These are phyloP conservation scores for Acanthosepion esculentum DNA, from an alignment of 2,888 invertebrate species.

Conservation along the genomic window DNA sequence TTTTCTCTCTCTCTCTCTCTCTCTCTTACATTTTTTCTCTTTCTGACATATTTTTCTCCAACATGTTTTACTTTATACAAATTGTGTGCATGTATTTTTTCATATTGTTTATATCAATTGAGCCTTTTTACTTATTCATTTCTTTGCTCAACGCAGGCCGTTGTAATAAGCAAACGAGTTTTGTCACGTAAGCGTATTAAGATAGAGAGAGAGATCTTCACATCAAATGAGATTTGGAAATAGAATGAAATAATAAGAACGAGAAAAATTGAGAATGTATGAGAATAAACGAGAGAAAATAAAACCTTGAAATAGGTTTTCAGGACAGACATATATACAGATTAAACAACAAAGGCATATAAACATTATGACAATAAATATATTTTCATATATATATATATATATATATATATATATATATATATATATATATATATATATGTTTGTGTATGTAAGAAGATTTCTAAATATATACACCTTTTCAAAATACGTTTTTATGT, in stretches of 20 bases:
- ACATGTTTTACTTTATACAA: neutral
- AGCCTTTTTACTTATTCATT: neutral
- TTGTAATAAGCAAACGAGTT: neutral
- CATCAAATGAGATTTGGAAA: neutral
- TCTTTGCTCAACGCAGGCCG: neutral
- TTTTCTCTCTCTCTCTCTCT: neutral
- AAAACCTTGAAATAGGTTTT: neutral
- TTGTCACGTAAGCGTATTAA: conserved; percentile 4
- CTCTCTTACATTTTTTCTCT: too few species aligned
- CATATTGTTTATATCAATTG: neutral
- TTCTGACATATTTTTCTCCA: neutral
- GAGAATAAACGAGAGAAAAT: neutral
- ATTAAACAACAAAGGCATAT: neutral
- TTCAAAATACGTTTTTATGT: neutral
- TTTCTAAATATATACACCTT: neutral
- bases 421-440: neutral
- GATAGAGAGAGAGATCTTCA: neutral
- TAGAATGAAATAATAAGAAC: neutral
- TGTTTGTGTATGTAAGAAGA: neutral
- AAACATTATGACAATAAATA: neutral
- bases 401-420: neutral
- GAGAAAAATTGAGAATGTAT: neutral
- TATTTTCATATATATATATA: neutral
- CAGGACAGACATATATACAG: neutral
- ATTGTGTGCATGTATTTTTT: neutral